Evolutionary conservation across 1,140 invertebrate species (phyloP).

Genomic region (Drosophila persimilis): DNA sequence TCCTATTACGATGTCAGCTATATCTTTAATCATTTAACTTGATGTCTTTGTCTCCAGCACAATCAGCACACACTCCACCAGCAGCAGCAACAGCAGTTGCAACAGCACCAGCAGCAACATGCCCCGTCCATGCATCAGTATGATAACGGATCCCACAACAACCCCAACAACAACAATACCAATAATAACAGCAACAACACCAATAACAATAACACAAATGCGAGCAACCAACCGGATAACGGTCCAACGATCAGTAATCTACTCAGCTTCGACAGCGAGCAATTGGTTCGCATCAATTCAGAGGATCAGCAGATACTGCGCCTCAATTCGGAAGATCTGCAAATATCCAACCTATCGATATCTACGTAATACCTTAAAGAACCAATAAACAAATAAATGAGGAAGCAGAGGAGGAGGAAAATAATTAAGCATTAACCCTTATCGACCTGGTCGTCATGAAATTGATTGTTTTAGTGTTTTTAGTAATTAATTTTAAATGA

Average conservation of each 20-base stretch:
- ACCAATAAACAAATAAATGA: constrained; percentile 2
- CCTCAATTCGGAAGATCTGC: constrained; percentile 83
- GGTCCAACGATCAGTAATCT: constrained; percentile 81
- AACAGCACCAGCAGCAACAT: constrained; percentile 62
- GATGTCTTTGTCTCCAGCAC: constrained; percentile 31
- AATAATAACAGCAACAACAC: constrained; percentile 42
- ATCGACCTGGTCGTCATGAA: constrained; percentile 50
- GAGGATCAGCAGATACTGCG: constrained; percentile 83
- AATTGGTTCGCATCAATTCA: constrained; percentile 83
- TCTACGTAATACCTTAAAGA: constrained; percentile 67
- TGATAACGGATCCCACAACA: constrained; percentile 48
- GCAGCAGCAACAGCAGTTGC: constrained; percentile 57
- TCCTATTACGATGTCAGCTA: not conserved
- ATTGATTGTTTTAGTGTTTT: constrained; percentile 57
- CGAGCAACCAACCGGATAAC: constrained; percentile 58
- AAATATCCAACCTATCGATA: constrained; percentile 80
- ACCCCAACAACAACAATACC: constrained; percentile 50
- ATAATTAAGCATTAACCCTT: constrained; percentile 28
- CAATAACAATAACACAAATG: constrained; percentile 34
- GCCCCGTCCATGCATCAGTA: constrained; percentile 55
- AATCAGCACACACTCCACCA: constrained; percentile 57
- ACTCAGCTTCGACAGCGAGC: constrained; percentile 83
- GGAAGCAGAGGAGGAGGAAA: constrained; percentile 3
- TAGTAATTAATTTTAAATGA: constrained; percentile 41
- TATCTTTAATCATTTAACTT: not conserved